Evolutionary conservation across 1,140 invertebrate genomes (phyloP), one percentile per base, ranked within the genome.

Genomic region (Bilobella aurantiaca): DNA sequence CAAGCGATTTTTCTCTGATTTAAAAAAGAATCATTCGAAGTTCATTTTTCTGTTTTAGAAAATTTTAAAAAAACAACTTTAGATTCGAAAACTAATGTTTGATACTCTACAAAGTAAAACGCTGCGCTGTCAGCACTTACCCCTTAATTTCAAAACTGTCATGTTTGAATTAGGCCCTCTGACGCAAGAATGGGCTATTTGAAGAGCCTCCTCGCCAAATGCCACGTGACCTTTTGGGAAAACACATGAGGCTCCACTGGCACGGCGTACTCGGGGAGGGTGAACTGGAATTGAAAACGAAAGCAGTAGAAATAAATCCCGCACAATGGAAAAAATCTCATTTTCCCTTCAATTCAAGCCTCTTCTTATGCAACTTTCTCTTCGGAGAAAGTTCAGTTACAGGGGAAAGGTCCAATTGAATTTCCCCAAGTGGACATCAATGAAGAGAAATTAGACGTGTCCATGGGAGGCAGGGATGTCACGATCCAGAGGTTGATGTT

Each of bases 361-460:
- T 23, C 25, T 23, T 23, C 25, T 23, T 53, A 53, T 53, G 49
- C 49, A 53, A 18, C 25, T 42, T 8, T 8, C 18, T 42, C 34
- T 42, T 8, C 34, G 8, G 34, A 18, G 34, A 42, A 18, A n/a
- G n/a, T n/a, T n/a, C n/a, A n/a, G n/a, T n/a, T 53, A 5, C 8
- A 53, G 21, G 49, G 5, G 49, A 23, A 23, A 53, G 18, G 14
- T 23, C 49, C 49, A 53, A 53, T 53, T 53, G 49, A 53, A 53
- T 53, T 23, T 53, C 49, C 49, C 49, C 49, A 53, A 53, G 49
- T 53, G 49, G 49, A 53, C 49, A 53, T 53, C 49, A 53, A 53
- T 53, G 49, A 53, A 53, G 49, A 53, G 49, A 53, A 53, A 53
- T 53, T 53, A 53, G 49, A 53, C 49, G 49, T 53, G 49, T 53